Evolutionary conservation across 2,888 invertebrate genomes (phyloP).

Genomic region (Campoplex capitator): DNA sequence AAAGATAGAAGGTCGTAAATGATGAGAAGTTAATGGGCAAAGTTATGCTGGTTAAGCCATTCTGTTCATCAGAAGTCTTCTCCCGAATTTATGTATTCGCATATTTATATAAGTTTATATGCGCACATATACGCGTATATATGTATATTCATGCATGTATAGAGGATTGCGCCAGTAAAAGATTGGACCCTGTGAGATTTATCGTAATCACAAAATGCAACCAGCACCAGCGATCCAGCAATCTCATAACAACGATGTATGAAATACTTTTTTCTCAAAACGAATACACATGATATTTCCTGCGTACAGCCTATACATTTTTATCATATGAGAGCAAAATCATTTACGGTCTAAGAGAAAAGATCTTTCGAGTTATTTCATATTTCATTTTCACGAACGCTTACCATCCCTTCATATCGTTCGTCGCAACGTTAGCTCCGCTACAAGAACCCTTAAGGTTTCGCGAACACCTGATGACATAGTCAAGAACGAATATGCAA

Average conservation of each 20-base stretch:
- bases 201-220: slow-evolving; percentile 67
- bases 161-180: slow-evolving; percentile 24
- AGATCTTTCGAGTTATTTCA: slow-evolving; percentile 71
- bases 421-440: background rate
- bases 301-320: slow-evolving; percentile 72
- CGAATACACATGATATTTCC: slow-evolving; percentile 27
- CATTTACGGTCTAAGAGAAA: background rate
- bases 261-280: slow-evolving; percentile 32
- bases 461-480: background rate
- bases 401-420: slow-evolving; percentile 27
- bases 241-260: slow-evolving; percentile 2
- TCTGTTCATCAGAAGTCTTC: slow-evolving; percentile 3
- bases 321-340: background rate
- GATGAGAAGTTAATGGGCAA: background rate
- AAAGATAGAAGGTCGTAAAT: slow-evolving; percentile 11
- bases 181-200: slow-evolving; percentile 60
- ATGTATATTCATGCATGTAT: background rate
- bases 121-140: background rate
- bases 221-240: slow-evolving; percentile 32
- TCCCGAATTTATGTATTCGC: background rate
- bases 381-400: slow-evolving; percentile 69
- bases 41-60: slow-evolving; percentile 27
- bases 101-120: background rate
- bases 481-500: slow-evolving; percentile 37
- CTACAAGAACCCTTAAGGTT: background rate